Evolutionary conservation across 1,140 invertebrate genomes (phyloP).

Genomic region (Drosophila nikananu): DNA sequence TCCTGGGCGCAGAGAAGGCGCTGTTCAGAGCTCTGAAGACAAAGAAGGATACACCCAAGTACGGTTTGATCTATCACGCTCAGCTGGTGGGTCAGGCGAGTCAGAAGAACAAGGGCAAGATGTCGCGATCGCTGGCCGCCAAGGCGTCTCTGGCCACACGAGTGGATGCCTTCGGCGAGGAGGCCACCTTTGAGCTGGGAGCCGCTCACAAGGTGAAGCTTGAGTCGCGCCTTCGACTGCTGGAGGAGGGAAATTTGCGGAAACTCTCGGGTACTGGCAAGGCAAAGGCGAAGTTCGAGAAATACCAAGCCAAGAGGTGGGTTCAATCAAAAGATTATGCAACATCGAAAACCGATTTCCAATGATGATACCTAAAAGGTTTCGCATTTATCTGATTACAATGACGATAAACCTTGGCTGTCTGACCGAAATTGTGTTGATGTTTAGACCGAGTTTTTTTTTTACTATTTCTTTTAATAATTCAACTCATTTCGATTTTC

Average conservation of each 20-base stretch:
- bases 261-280: slow-evolving; percentile 95
- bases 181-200: slow-evolving; percentile 92
- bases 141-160: slow-evolving; percentile 97
- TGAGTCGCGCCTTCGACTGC: slow-evolving; percentile 90
- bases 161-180: slow-evolving; percentile 98
- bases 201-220: slow-evolving; percentile 95
- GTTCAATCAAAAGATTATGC: slow-evolving; percentile 30
- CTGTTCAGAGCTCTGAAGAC: slow-evolving; percentile 98
- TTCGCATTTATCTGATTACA: slow-evolving; percentile 67
- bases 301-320: slow-evolving; percentile 93
- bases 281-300: slow-evolving; percentile 94
- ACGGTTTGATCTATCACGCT: slow-evolving; percentile 99
- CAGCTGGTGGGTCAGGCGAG: slow-evolving; percentile 95
- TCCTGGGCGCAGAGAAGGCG: slow-evolving; percentile 99
- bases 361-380: slow-evolving; percentile 78
- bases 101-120: slow-evolving; percentile 96
- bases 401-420: slow-evolving; percentile 84
- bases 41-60: slow-evolving; percentile 99
- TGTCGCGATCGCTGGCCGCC: slow-evolving; percentile 98
- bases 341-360: slow-evolving; percentile 12
- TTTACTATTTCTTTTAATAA: slow-evolving; percentile 17
- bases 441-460: neutral
- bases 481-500: slow-evolving; percentile 1
- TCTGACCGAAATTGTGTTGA: slow-evolving; percentile 67
- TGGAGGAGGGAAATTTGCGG: slow-evolving; percentile 94